Base-by-base conservation (phyloP, 1,140 invertebrate genomes). In the Acromyrmex heyeri region DNA sequence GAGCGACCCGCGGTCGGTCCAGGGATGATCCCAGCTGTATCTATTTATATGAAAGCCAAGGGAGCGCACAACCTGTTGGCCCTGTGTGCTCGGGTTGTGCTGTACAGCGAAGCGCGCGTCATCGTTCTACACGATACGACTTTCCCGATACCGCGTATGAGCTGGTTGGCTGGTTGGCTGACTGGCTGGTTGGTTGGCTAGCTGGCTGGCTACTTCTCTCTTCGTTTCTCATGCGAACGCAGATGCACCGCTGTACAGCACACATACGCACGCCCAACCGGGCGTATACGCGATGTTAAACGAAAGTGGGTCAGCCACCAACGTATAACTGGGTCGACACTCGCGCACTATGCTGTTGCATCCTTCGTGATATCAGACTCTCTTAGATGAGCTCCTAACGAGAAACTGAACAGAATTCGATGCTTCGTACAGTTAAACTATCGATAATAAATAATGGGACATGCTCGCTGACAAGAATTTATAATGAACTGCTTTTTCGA, bases 1-100 rank as follows among this genome's bases (percentile, higher is more conserved):
- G 73, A 69, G 81, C 59, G 86, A 88, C 76, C 57, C 89, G 86
- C 83, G 57, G 87, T 83, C 90, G 87, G 92, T 93, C 93, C 93
- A 92, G 92, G 93, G 92, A 94, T 94, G 92, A 94, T 94, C 93
- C 92, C 91, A 91, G 92, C 90, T 93, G 91, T 92, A 91, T 94
- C 92, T 94, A 94, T 94, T 94, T 94, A 94, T 94, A 93, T 86
- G 89, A 90, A 83, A 91, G 85, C 92, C 89, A 87, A 90, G 89
- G 90, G 90, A 64, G 89, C 91, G 93, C 93, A 55, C 77, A 94
- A 94, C 94, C 94, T 94, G 94, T 94, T 94, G 94, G 94, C 88
- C 73, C 38, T 44, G 77, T 70, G 61, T 59, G 55, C 76, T 81
- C 53, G 53, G 18, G 18, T 24, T 72, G 24, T 85, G 48, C 65